phyloP scores from a whole-genome alignment of 53 echinoderm and acorn worm species.

The Echinometra lucunter region DNA sequence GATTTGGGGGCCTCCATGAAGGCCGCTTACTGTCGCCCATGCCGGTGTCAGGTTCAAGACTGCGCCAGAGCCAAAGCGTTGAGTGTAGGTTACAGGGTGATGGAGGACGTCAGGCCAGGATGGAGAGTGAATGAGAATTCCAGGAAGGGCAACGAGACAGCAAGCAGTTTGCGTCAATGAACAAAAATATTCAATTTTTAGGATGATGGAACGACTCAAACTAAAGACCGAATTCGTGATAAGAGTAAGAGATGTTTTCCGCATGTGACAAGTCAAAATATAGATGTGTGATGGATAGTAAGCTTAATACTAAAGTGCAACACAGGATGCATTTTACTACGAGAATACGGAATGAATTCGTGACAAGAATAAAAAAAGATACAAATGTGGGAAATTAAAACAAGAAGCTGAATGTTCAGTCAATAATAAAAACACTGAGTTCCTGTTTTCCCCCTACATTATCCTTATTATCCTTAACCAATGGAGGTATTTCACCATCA shows the following conservation, averaged over 20 bases:
- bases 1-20: too few relatives aligned
- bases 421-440: too few relatives aligned
- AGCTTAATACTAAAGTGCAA: background rate
- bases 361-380: too few relatives aligned
- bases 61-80: background rate
- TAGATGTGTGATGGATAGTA: too few relatives aligned
- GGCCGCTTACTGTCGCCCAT: too few relatives aligned
- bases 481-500: too few relatives aligned
- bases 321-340: background rate
- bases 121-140: background rate
- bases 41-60: background rate
- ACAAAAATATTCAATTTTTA: background rate
- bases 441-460: too few relatives aligned
- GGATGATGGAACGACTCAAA: background rate
- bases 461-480: too few relatives aligned
- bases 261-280: too few relatives aligned
- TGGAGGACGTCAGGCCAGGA: background rate
- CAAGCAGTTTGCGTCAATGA: background rate
- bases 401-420: too few relatives aligned
- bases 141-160: background rate
- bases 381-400: too few relatives aligned
- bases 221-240: background rate
- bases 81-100: background rate
- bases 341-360: background rate
- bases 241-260: background rate